A percentile compares a stretch with the other conserved stretches of the same genome.
These are phyloP conservation scores for Acanthosoma haemorrhoidale DNA, from an alignment of 2,888 invertebrate species.

Conservation along the genomic window DNA sequence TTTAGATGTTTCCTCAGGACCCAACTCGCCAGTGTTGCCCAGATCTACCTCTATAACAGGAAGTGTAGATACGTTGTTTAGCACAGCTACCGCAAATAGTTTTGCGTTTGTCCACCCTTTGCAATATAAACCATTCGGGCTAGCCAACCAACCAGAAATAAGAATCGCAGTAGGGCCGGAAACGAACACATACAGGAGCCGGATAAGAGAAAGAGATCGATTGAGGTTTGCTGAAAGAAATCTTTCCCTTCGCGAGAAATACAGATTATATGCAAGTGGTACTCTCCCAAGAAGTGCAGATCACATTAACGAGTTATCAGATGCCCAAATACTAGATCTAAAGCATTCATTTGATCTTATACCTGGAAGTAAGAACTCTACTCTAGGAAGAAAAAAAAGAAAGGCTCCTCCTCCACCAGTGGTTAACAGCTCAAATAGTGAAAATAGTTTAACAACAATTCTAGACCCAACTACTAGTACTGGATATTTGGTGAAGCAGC, in stretches of 20 bases:
- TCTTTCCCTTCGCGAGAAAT: conserved; percentile 60
- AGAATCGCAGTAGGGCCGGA: conserved; percentile 53
- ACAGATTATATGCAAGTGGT: conserved; percentile 52
- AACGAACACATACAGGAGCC: conserved; percentile 59
- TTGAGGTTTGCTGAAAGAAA: conserved; percentile 56
- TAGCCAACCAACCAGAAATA: conserved; percentile 45
- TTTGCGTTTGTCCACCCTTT: conserved; percentile 62
- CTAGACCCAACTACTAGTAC: conserved; percentile 27
- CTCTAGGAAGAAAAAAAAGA: conserved; percentile 47
- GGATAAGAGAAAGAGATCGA: conserved; percentile 56
- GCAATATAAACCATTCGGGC: conserved; percentile 49
- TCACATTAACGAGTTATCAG: conserved; percentile 34
- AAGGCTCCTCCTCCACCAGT: conserved; percentile 50
- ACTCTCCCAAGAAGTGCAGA: conserved; percentile 40
- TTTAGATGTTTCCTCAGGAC: conserved; percentile 37
- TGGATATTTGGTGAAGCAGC: conserved; percentile 41
- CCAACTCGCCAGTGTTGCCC: conserved; percentile 40
- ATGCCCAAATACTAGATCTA: conserved; percentile 25
- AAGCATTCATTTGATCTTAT: conserved; percentile 20
- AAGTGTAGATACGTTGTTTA: conserved; percentile 63
- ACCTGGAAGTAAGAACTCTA: conserved; percentile 36
- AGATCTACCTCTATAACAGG: conserved; percentile 50
- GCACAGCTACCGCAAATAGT: conserved; percentile 66
- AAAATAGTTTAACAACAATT: conserved; percentile 41
- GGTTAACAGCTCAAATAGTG: conserved; percentile 32